These are phyloP conservation scores for Pantala flavescens DNA, from an alignment of 1,140 invertebrate species.

Conservation along the genomic window DNA sequence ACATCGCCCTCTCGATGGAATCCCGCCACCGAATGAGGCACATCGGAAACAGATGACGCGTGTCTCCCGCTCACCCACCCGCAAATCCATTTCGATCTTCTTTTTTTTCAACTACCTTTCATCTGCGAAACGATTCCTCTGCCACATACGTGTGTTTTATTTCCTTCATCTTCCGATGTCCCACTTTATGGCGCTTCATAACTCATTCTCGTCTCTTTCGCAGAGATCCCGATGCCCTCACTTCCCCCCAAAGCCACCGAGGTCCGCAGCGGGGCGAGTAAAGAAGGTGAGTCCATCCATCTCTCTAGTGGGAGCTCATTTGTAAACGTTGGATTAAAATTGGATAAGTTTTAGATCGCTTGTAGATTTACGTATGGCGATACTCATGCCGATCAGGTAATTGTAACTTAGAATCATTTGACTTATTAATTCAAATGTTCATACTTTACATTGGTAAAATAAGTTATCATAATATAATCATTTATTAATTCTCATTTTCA, in stretches of 20 bases:
- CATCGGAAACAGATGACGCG: conserved; percentile 3
- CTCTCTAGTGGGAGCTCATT: not conserved
- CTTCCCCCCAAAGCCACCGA: conserved; percentile 52
- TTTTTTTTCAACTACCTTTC: too few species aligned
- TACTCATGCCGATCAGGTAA: too few species aligned
- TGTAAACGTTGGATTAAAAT: not conserved
- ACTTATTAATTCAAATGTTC: too few species aligned
- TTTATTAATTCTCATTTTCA: too few species aligned
- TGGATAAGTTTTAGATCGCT: not conserved
- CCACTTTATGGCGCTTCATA: not conserved
- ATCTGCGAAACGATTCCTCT: too few species aligned
- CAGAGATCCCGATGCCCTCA: conserved; percentile 57
- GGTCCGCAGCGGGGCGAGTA: conserved; percentile 51
- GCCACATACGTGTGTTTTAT: too few species aligned
- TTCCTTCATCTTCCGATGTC: too few species aligned
- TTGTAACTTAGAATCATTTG: too few species aligned
- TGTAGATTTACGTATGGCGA: too few species aligned
- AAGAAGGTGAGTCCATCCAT: conserved; percentile 45
- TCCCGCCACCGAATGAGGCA: not conserved
- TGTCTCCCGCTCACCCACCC: not conserved
- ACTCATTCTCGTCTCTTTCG: conserved; percentile 29
- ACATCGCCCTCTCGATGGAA: not conserved
- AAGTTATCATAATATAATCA: too few species aligned
- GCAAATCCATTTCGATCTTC: too few species aligned
- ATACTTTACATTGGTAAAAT: too few species aligned